Conservation (phyloP, 2,888 invertebrate genomes). For the Carpatolechia fugitivella region DNA sequence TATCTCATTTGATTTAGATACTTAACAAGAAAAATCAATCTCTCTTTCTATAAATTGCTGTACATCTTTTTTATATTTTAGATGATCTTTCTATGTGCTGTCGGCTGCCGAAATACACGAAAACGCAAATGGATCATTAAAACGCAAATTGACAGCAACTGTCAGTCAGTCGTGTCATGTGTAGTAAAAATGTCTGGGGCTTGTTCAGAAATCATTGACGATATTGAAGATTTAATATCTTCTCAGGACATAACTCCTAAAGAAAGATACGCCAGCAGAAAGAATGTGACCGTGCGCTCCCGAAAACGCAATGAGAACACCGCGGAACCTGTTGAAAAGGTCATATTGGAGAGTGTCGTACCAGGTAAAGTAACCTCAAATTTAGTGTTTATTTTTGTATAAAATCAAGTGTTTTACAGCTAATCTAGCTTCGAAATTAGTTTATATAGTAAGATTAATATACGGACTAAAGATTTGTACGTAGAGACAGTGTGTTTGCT, state of each 20-base stretch:
- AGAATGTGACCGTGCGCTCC: conserved; percentile 83
- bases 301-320: conserved; percentile 65
- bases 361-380: conserved; percentile 71
- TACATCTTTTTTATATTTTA: too few species aligned
- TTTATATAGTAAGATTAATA: not conserved
- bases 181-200: conserved; percentile 73
- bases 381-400: conserved; percentile 17
- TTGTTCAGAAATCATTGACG: conserved; percentile 86
- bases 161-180: conserved; percentile 36
- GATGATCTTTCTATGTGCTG: too few species aligned
- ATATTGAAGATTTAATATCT: conserved; percentile 91
- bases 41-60: too few species aligned
- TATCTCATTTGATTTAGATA: too few species aligned
- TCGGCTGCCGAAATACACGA: too few species aligned
- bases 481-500: too few species aligned
- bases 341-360: conserved; percentile 79
- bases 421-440: not conserved
- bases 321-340: conserved; percentile 60
- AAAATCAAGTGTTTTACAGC: not conserved
- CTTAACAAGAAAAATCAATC: too few species aligned
- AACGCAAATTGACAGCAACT: not conserved
- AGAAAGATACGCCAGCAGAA: conserved; percentile 85
- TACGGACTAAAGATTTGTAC: too few species aligned
- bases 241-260: conserved; percentile 89
- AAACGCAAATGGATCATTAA: too few species aligned